Percentiles rank a stretch among this genome's conserved stretches.
Conservation (phyloP, 2,888 invertebrate genomes). For the Thelaira solivaga region DNA sequence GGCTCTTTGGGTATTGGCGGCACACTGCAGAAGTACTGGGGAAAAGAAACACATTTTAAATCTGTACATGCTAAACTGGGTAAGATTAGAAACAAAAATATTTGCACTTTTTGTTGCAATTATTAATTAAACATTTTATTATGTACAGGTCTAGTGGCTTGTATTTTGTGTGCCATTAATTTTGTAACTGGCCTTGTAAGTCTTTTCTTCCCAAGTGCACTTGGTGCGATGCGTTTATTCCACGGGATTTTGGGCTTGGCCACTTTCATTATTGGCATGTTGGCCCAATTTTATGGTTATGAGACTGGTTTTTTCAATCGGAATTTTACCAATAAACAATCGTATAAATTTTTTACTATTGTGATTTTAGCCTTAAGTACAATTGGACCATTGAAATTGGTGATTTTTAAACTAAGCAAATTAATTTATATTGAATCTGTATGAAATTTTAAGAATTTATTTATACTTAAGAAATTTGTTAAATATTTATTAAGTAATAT, state of each 20-base stretch:
- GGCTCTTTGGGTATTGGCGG: conserved; percentile 71
- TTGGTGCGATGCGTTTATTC: not conserved
- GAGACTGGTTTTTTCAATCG: conserved; percentile 72
- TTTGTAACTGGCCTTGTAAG: conserved; percentile 66
- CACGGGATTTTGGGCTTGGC: conserved; percentile 69
- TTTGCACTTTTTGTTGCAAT: too few relatives aligned
- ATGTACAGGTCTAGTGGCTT: conserved; percentile 71
- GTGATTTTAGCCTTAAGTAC: conserved; percentile 59
- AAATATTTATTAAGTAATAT: conserved; percentile 5
- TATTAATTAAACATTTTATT: too few relatives aligned
- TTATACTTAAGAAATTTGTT: not conserved
- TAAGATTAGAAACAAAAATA: too few relatives aligned
- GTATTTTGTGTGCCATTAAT: conserved; percentile 66
- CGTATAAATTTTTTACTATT: conserved; percentile 69
- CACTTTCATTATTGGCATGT: conserved; percentile 69
- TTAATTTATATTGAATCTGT: conserved; percentile 23
- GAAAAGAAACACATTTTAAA: conserved; percentile 69
- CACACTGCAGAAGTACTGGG: conserved; percentile 69
- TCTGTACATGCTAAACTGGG: conserved; percentile 71
- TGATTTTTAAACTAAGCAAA: conserved; percentile 17
- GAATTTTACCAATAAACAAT: conserved; percentile 67
- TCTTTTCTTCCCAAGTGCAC: conserved; percentile 53
- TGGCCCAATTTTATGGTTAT: conserved; percentile 71
- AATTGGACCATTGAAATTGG: conserved; percentile 57
- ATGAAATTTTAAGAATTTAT: conserved; percentile 7